Base-by-base conservation (phyloP, 2,113 vertebrate species). In the Megatriorchis doriae region DNA sequence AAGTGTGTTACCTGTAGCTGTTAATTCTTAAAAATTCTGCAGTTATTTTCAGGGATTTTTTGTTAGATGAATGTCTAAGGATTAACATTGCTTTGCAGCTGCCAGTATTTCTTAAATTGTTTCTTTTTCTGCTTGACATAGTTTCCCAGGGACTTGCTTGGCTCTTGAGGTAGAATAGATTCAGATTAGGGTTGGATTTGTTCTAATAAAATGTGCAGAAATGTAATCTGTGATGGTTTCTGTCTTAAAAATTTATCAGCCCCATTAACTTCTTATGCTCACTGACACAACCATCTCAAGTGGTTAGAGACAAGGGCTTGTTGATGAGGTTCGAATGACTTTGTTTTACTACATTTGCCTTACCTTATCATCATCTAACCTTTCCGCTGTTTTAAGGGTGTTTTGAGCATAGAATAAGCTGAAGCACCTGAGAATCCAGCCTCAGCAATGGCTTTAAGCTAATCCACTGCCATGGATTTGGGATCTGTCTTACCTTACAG, bases 241-340 rank as follows among this genome's bases (percentile, higher is more conserved):
- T 96, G 91, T 91, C 96, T 97, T 96, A 95, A 96, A 96, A 84
- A 96, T 96, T 93, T 96, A 67, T 91, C 92, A 72, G 94, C 82
- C 61, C 74, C 83, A 65, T 93, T 94, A 88, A 89, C 86, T 92
- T 79, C 90, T 92, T 96, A 85, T 93, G 92, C 88, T 96, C 34
- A 45, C 68, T 95, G 94, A 70, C 94, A 93, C 68, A 88, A 62
- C 86, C 75, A 81, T 88, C 94, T 86, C 45, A 34, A 90, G 45
- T 75, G 66, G 75, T 65, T 45, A 55, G 79, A 86, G 83, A 91
- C 58, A 47, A 77, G 31, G 63, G 71, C 11, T 1, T 80, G 72
- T 84, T 92, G n/a, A 32, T 94, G 81, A 94, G 40, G 25, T 81
- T 93, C 0, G 10, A 95, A 94, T 86, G 85, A 50, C 75, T 71